A percentile compares a stretch with the other conserved stretches of the same genome.
Conservation (phyloP, 2,797 vertebrate genomes). For the Discoglossus pictus region DNA sequence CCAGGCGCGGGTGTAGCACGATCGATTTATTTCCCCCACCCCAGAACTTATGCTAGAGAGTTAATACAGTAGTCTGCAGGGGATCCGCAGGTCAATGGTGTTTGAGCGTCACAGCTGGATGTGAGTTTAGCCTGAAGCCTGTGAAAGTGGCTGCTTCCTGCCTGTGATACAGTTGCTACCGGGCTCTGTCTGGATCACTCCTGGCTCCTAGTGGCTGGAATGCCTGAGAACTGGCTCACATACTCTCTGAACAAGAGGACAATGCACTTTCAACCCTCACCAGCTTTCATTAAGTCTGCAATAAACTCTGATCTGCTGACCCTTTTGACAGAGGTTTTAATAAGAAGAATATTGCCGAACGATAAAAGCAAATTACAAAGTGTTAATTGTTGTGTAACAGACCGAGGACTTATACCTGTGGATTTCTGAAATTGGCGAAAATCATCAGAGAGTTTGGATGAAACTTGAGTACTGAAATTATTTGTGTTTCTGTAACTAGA, state of each 20-base stretch:
- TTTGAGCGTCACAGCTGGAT: slow-evolving; percentile 25
- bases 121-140: slow-evolving; percentile 16
- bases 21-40: not conserved
- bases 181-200: slow-evolving; percentile 1
- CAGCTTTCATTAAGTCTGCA: slow-evolving; percentile 26
- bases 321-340: slow-evolving; percentile 14
- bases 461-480: too few relatives aligned
- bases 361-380: slow-evolving; percentile 17
- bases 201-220: slow-evolving; percentile 21
- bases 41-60: not conserved
- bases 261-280: slow-evolving; percentile 29
- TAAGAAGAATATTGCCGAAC: slow-evolving; percentile 17
- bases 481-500: too few relatives aligned
- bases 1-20: not conserved
- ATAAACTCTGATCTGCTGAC: slow-evolving; percentile 22
- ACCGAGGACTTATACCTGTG: too few relatives aligned
- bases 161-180: not conserved
- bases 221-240: slow-evolving; percentile 7
- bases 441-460: too few relatives aligned
- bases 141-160: slow-evolving; percentile 22
- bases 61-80: not conserved
- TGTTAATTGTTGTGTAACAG: slow-evolving; percentile 1
- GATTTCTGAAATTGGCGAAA: too few relatives aligned
- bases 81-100: slow-evolving; percentile 3
- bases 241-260: not conserved